A percentile compares a stretch with the other conserved stretches of the same genome.
phyloP scores from a whole-genome alignment of 2,113 vertebrate genomes.

The Mesoclemmys tuberculata region DNA sequence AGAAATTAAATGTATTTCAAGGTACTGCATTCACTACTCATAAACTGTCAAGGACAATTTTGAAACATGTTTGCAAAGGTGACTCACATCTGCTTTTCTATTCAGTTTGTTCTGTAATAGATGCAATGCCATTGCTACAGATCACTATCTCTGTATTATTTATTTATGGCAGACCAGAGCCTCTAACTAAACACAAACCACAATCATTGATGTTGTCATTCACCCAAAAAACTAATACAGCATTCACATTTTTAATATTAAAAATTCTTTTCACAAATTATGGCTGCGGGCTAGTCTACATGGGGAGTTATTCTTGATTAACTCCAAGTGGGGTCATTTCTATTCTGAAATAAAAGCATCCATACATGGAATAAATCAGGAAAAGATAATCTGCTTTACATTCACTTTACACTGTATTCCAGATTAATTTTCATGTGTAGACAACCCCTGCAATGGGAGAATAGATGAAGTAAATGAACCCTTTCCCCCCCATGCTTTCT shows the following conservation, averaged over 20 bases:
- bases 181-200: background rate
- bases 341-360: background rate
- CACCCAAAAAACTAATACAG: background rate
- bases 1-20: background rate
- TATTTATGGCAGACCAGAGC: conserved; percentile 6
- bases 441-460: background rate
- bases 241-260: conserved; percentile 37
- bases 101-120: background rate
- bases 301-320: background rate
- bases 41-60: conserved; percentile 48
- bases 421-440: background rate
- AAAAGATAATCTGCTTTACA: background rate
- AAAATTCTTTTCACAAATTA: conserved; percentile 19
- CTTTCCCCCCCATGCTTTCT: background rate
- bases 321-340: background rate
- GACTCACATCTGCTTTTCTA: background rate
- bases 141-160: background rate
- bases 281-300: background rate
- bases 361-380: background rate
- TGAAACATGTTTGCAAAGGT: conserved; percentile 21
- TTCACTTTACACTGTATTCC: background rate
- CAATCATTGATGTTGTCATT: background rate
- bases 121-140: background rate
- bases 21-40: background rate
- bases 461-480: background rate